Evolutionary conservation across 2,797 vertebrate genomes (phyloP).

Genomic region (Garrulus glandarius): DNA sequence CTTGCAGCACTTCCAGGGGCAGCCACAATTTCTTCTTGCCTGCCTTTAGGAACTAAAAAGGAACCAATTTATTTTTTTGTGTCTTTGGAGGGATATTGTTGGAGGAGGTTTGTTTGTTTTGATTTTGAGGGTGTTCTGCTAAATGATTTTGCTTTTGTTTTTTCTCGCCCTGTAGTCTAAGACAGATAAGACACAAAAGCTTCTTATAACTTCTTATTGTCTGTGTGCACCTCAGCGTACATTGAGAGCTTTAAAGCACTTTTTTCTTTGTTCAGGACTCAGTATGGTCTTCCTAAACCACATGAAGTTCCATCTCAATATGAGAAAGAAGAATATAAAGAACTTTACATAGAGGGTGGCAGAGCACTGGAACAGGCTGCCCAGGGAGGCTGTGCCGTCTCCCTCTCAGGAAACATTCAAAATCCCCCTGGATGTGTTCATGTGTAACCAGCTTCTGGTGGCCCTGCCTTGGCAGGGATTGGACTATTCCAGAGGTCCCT

Average conservation of each 20-base stretch:
- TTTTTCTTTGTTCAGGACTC: not conserved
- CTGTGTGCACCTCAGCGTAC: not conserved
- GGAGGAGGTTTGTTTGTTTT: not conserved
- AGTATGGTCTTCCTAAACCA: not conserved
- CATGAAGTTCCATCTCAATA: not conserved
- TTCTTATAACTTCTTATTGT: not conserved
- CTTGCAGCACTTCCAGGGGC: not conserved
- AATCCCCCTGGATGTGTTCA: not conserved
- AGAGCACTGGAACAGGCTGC: not conserved
- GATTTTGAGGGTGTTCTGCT: not conserved
- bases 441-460: not conserved
- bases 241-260: not conserved
- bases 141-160: not conserved
- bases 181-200: not conserved
- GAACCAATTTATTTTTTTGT: not conserved
- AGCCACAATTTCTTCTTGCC: not conserved
- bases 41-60: not conserved
- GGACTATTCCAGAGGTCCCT: not conserved
- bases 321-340: not conserved
- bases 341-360: not conserved
- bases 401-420: not conserved
- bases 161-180: not conserved
- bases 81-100: not conserved
- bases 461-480: not conserved
- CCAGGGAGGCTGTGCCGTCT: not conserved